Percentiles rank a stretch among this genome's conserved stretches.
phyloP scores from a whole-genome alignment of 2,888 invertebrate species.

The Nephrotoma flavescens region DNA sequence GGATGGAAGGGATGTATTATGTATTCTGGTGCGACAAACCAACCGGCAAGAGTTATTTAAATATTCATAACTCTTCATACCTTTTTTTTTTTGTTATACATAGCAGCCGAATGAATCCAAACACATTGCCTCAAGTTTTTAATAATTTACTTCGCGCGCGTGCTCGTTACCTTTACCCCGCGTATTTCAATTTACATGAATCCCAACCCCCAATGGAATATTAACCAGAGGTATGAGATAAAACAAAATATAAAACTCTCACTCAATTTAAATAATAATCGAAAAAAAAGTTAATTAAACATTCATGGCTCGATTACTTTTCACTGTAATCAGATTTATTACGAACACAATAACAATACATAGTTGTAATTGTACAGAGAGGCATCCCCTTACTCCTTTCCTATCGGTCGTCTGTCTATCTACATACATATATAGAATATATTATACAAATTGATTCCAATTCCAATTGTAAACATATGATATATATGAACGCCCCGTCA shows the following conservation, averaged over 20 bases:
- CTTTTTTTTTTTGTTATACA: not conserved
- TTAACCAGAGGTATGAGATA: not conserved
- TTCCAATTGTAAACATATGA: not conserved
- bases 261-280: not conserved
- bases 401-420: not conserved
- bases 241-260: not conserved
- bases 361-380: not conserved
- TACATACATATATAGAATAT: not conserved
- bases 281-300: not conserved
- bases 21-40: not conserved
- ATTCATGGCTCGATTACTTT: not conserved
- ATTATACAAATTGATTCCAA: not conserved
- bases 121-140: not conserved
- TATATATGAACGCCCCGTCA: not conserved
- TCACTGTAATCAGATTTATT: not conserved
- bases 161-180: not conserved
- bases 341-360: not conserved
- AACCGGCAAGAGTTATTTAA: not conserved
- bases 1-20: not conserved
- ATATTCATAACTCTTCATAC: not conserved
- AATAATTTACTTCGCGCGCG: not conserved
- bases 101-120: not conserved
- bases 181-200: not conserved
- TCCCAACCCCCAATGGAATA: not conserved
- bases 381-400: not conserved